Evolutionary conservation across 2,113 vertebrate genomes (phyloP), one percentile per base, ranked within the genome.

Genomic region (Salvator merianae): DNA sequence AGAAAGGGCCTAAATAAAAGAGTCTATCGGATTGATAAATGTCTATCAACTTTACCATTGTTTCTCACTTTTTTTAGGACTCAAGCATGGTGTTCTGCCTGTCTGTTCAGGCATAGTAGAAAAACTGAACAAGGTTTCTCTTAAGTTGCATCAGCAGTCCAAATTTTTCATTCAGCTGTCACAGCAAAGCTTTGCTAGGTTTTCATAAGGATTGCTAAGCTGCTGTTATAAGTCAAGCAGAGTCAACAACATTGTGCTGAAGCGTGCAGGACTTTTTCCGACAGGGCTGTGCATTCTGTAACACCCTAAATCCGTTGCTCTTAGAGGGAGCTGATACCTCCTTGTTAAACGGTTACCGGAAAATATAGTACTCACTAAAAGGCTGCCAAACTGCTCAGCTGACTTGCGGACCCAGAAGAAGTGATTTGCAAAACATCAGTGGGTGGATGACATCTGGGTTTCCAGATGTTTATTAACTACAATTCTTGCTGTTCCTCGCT

Each of bases 141-240:
- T 34, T 36, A 10, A 53, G 30, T 20, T 0, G 1, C 4, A 24
- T 68, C 0, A 6, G 55, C 32, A 18, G 32, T n/a, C 43, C 16
- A 13, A 30, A 36, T 12, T 79, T 71, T 79, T 12, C 30, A 20
- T 70, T 77, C 28, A 77, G 36, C 16, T 69, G n/a, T 2, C 77
- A 24, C 24, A n/a, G 14, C 7, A 32, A 66, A 62, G 32, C 26
- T 12, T 43, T 4, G 5, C 7, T 28, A 59, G 30, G 34, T 73
- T 71, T 2, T 59, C 22, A 26, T 26, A 77, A 62, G 22, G 22
- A 2, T 36, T 36, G 18, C 74, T 55, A 40, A 36, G 50, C 50
- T 32, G 50, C 18, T 32, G 55, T 26, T 43, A n/a, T 13, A 55
- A 55, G 53, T 55, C 53, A 55, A 34, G 40, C 30, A 50, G 59